Evolutionary conservation across 2,888 invertebrate species (phyloP).

Genomic region (Synanthedon myopaeformis): DNA sequence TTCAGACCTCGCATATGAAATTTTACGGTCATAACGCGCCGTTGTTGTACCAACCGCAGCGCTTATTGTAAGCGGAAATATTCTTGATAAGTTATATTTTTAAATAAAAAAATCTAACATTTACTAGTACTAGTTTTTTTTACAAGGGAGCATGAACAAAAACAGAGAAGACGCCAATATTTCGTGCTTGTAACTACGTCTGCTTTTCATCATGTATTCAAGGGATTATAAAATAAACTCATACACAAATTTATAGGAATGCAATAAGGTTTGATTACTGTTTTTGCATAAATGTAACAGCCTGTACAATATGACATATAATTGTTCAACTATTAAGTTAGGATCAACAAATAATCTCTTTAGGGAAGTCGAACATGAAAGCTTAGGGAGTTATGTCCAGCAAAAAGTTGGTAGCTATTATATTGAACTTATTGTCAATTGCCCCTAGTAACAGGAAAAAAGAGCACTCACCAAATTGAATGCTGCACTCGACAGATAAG

Average conservation of each 20-base stretch:
- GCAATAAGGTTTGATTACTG: too few relatives aligned
- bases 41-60: not conserved
- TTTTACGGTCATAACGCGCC: not conserved
- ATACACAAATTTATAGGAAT: too few relatives aligned
- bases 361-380: not conserved
- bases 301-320: too few relatives aligned
- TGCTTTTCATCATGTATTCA: too few relatives aligned
- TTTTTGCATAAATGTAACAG: too few relatives aligned
- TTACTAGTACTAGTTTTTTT: too few relatives aligned
- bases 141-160: too few relatives aligned
- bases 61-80: not conserved
- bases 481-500: constrained; percentile 34
- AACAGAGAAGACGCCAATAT: too few relatives aligned
- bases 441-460: constrained; percentile 11
- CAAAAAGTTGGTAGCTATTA: not conserved
- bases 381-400: not conserved
- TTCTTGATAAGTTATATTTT: too few relatives aligned
- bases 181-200: too few relatives aligned
- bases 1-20: not conserved
- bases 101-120: too few relatives aligned
- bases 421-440: constrained; percentile 11
- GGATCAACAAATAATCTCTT: not conserved
- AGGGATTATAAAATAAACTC: too few relatives aligned
- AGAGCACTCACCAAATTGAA: constrained; percentile 19
- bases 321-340: not conserved